Evolutionary conservation across 2,113 vertebrate genomes (phyloP), one percentile per base, ranked within the genome.

Genomic region (Cathartes aura): DNA sequence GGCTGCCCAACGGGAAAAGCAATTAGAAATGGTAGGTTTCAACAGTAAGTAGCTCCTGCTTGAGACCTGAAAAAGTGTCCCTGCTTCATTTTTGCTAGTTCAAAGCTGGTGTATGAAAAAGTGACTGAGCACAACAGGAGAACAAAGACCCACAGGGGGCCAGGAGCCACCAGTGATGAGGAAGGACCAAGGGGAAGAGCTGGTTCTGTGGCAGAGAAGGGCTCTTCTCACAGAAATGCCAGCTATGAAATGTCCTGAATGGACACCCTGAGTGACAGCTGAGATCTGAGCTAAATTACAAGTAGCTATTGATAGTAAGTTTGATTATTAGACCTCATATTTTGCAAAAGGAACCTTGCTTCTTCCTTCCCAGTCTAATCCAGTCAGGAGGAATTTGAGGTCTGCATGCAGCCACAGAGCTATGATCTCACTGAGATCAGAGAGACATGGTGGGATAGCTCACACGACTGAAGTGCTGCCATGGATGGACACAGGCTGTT

Each of bases 211-310:
- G 22, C 81, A 60, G 48, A n/a, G 27, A 76, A 78, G 21, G 36
- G 45, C 23, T 89, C 4, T 90, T 64, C 40, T 72, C 8, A 16
- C 52, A 72, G 43, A 48, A 63, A 40, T 6, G 3, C 23, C n/a
- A 45, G 11, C 52, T 29, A 13, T 75, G 48, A 30, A 48, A 4
- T 5, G 32, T 48, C 43, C 75, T 48, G 21, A 30, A 22, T 15
- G 53, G 29, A 42, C 48, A 38, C 0, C 0, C 30, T 50, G 56
- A 52, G 23, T 0, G 2, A 36, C 32, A 55, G 42, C 62, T 42
- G 38, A 72, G 36, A 48, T 22, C 36, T 56, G n/a, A 76, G 58
- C n/a, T n/a, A 15, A 83, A 27, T 12, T 12, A 15, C 19, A 42
- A 4, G 0, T 5, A 23, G 58, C 2, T 36, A 6, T 29, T n/a